Conservation (phyloP, 2,888 invertebrate species). For the Meganola albula region DNA sequence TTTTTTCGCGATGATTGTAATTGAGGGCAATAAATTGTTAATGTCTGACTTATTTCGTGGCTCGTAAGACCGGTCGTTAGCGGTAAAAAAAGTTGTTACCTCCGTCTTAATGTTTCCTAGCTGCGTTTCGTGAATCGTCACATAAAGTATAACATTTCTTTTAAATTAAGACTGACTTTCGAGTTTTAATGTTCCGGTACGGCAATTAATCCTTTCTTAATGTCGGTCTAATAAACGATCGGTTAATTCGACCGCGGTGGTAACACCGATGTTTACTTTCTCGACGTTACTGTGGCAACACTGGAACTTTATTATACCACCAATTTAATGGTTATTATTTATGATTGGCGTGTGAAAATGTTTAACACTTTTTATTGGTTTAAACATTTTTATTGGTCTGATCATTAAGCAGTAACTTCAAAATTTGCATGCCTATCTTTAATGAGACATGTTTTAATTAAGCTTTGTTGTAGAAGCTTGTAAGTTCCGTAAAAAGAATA, state of each 20-base stretch:
- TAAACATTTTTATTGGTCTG: constrained; percentile 32
- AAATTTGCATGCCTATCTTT: constrained; percentile 11
- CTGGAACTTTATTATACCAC: constrained; percentile 47
- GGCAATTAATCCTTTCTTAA: constrained; percentile 63
- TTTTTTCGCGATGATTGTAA: constrained; percentile 72
- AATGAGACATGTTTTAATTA: constrained; percentile 6
- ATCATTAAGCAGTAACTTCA: too few relatives aligned
- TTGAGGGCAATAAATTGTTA: constrained; percentile 71
- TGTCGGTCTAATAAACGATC: constrained; percentile 40
- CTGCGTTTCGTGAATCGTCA: constrained; percentile 45
- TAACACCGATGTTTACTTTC: constrained; percentile 47
- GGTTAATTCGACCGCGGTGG: constrained; percentile 40
- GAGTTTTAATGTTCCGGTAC: constrained; percentile 58
- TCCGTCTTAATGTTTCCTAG: constrained; percentile 57
- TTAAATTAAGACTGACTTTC: constrained; percentile 46
- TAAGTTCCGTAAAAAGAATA: too few relatives aligned
- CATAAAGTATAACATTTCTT: constrained; percentile 47
- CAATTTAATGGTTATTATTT: constrained; percentile 57
- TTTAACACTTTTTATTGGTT: constrained; percentile 46
- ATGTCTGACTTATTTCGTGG: constrained; percentile 58
- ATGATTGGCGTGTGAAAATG: constrained; percentile 61
- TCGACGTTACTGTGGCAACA: constrained; percentile 39
- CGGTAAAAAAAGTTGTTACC: constrained; percentile 50
- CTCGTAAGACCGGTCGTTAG: constrained; percentile 51
- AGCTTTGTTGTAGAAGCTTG: too few relatives aligned